Evolutionary conservation across 2,113 vertebrate genomes (phyloP).

Genomic region (Podilymbus podiceps): DNA sequence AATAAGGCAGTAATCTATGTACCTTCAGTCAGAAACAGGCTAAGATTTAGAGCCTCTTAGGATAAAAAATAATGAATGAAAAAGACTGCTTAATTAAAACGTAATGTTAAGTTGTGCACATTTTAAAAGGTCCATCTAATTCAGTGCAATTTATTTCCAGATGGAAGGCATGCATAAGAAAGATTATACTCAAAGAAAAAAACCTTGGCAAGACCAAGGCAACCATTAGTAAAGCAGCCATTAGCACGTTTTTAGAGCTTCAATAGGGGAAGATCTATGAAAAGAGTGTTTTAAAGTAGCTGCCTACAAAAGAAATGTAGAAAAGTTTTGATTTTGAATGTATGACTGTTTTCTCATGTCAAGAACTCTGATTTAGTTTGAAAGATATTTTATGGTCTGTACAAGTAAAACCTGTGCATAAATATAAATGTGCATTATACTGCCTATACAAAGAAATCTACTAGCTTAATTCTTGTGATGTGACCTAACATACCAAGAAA

Average conservation of each 20-base stretch:
- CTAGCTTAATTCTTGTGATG: background rate
- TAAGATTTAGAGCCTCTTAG: constrained; percentile 16
- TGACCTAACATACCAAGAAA: background rate
- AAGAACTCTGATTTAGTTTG: background rate
- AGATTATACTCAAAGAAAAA: background rate
- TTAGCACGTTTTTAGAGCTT: background rate
- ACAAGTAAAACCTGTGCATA: background rate
- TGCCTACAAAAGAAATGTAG: background rate
- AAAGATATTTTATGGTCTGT: background rate
- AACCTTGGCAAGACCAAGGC: background rate
- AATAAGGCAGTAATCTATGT: constrained; percentile 8
- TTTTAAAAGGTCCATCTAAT: constrained; percentile 31
- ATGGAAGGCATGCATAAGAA: background rate
- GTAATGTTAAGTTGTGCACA: constrained; percentile 17
- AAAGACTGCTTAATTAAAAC: constrained; percentile 43
- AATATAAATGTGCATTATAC: background rate
- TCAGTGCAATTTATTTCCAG: constrained; percentile 13
- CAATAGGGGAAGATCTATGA: background rate
- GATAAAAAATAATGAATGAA: constrained; percentile 46
- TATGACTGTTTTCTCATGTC: background rate
- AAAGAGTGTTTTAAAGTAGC: background rate
- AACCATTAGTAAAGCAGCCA: background rate
- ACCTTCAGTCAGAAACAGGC: background rate
- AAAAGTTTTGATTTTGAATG: background rate
- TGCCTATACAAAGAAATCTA: background rate